Evolutionary conservation across 2,113 vertebrate species (phyloP).

Genomic region (Tachycineta bicolor): DNA sequence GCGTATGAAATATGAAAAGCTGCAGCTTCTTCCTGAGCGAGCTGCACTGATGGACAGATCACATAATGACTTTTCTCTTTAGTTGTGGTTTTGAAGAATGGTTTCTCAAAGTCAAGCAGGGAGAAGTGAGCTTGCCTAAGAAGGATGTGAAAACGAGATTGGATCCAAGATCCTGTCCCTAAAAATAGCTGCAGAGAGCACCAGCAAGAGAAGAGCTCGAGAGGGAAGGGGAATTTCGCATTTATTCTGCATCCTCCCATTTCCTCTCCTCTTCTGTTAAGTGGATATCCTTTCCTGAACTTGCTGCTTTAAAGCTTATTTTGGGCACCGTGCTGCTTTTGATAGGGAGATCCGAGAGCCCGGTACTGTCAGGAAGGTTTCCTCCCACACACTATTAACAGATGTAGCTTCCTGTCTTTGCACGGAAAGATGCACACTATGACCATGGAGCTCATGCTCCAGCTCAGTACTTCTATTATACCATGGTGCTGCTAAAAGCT

Average conservation of each 20-base stretch:
- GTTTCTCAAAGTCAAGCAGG: not conserved
- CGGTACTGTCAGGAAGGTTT: not conserved
- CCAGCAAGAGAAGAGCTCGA: not conserved
- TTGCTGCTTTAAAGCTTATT: not conserved
- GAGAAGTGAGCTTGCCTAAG: not conserved
- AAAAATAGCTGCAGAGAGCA: not conserved
- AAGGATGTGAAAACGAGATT: not conserved
- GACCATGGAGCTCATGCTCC: not conserved
- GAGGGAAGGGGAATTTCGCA: not conserved
- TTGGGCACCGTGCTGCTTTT: not conserved
- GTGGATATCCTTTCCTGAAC: conserved; percentile 1
- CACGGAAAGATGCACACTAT: not conserved
- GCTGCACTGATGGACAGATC: not conserved
- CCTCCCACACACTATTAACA: not conserved
- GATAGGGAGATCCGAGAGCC: not conserved
- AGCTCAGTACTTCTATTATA: not conserved
- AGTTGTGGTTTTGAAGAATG: not conserved
- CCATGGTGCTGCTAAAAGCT: not conserved
- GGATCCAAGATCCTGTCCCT: not conserved
- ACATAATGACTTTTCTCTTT: not conserved
- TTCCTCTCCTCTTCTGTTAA: not conserved
- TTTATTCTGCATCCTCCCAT: not conserved
- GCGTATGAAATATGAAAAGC: not conserved
- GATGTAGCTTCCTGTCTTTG: not conserved
- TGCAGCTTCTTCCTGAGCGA: not conserved